These are phyloP conservation scores for Masticophis lateralis DNA, from an alignment of 2,797 vertebrate species.

Conservation along the genomic window DNA sequence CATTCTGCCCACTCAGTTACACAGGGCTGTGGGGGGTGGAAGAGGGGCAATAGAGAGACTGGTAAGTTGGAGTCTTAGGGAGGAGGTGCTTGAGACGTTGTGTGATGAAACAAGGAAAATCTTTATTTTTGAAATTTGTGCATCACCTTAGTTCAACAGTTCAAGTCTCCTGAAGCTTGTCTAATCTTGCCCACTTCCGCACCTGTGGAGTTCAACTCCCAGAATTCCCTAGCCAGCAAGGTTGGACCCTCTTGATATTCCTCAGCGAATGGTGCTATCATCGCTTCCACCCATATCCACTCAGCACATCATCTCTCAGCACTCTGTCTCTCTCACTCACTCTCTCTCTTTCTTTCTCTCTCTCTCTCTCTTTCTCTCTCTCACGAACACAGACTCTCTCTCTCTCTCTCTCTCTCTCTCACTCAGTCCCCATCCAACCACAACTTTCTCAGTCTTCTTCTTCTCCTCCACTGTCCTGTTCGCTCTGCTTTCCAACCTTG, in stretches of 20 bases:
- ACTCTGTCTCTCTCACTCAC: no score
- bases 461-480: not conserved
- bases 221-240: not conserved
- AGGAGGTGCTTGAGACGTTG: not conserved
- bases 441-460: not conserved
- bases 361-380: no score
- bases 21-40: not conserved
- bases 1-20: not conserved
- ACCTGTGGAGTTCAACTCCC: not conserved
- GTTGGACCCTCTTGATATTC: not conserved
- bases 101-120: not conserved
- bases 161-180: not conserved
- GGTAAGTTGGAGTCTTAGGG: not conserved
- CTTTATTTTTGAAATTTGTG: not conserved
- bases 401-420: no score
- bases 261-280: no score
- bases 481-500: not conserved
- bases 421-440: no score
- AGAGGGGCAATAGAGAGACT: not conserved
- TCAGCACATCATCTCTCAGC: no score
- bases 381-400: no score
- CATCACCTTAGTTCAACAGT: not conserved
- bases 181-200: not conserved
- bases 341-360: no score
- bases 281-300: not conserved